These are phyloP conservation scores for Etheostoma nigrum DNA, from an alignment of 2,797 vertebrate genomes.

Conservation along the genomic window DNA sequence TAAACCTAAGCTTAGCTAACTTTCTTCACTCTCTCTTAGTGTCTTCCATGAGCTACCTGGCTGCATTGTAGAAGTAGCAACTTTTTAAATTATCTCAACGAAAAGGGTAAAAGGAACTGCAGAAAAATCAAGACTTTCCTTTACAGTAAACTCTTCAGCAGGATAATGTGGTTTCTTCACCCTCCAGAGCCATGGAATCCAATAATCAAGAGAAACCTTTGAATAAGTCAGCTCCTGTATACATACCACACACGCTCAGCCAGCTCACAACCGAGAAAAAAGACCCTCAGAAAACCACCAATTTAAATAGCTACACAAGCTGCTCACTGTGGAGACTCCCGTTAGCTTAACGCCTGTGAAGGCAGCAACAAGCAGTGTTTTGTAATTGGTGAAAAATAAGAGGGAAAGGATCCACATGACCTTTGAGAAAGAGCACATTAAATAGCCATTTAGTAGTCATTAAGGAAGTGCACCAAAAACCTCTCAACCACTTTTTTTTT, in stretches of 20 bases:
- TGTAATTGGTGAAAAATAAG: conserved; percentile 40
- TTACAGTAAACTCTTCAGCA: conserved; percentile 42
- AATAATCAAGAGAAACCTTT: conserved; percentile 61
- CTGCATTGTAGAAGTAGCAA: not conserved
- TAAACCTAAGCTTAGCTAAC: not conserved
- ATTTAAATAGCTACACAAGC: conserved; percentile 74
- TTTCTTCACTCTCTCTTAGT: not conserved
- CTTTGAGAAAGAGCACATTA: conserved; percentile 5
- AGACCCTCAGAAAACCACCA: conserved; percentile 60
- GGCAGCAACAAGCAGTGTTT: conserved; percentile 63
- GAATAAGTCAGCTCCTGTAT: conserved; percentile 76
- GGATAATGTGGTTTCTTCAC: conserved; percentile 62
- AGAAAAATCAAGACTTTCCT: conserved; percentile 11
- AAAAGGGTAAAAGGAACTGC: conserved; percentile 21
- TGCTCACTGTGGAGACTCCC: conserved; percentile 67
- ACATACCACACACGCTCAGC: conserved; percentile 73
- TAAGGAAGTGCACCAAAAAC: conserved; percentile 4
- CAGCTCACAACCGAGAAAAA: conserved; percentile 61
- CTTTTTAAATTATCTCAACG: conserved; percentile 2
- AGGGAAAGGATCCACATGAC: conserved; percentile 17
- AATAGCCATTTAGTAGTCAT: conserved; percentile 1
- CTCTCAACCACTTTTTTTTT: not conserved
- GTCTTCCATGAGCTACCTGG: not conserved
- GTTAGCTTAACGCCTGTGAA: conserved; percentile 52
- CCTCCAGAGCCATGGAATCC: conserved; percentile 59